These are phyloP conservation scores for Sympetrum striolatum DNA, from an alignment of 2,888 invertebrate species.

Conservation along the genomic window DNA sequence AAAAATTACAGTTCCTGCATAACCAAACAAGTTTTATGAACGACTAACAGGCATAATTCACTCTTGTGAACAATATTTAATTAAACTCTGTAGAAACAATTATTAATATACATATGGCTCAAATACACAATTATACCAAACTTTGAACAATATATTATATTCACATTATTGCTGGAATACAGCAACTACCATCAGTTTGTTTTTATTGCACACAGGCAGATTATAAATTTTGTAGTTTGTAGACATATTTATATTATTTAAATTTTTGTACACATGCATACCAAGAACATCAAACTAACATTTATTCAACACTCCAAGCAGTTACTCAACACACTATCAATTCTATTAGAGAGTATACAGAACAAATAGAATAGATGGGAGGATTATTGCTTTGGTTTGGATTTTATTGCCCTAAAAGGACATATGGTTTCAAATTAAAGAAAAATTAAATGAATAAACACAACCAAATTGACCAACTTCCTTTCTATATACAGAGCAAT, in stretches of 20 bases:
- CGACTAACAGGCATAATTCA: neutral
- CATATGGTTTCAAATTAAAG: neutral
- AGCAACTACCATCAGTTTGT: slow-evolving; percentile 33
- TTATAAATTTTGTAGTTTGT: neutral
- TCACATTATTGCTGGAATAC: slow-evolving; percentile 38
- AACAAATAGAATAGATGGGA: slow-evolving; percentile 20
- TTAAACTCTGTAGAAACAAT: neutral
- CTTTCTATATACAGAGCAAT: neutral
- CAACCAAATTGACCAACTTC: neutral
- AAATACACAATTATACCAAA: neutral
- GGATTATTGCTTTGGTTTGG: slow-evolving; percentile 32
- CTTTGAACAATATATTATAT: slow-evolving; percentile 7
- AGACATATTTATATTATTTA: slow-evolving; percentile 27
- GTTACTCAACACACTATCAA: slow-evolving; percentile 6
- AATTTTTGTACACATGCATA: slow-evolving; percentile 23
- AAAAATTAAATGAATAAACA: neutral
- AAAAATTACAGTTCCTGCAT: neutral
- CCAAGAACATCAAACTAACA: slow-evolving; percentile 29
- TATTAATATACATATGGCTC: neutral
- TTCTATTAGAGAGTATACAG: neutral
- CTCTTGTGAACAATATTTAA: slow-evolving; percentile 4
- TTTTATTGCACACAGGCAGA: slow-evolving; percentile 23
- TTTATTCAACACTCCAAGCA: slow-evolving; percentile 21
- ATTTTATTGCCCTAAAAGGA: neutral
- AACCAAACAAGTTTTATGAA: neutral